phyloP scores from a whole-genome alignment of 1,140 invertebrate species.

The Drosophila orena region DNA sequence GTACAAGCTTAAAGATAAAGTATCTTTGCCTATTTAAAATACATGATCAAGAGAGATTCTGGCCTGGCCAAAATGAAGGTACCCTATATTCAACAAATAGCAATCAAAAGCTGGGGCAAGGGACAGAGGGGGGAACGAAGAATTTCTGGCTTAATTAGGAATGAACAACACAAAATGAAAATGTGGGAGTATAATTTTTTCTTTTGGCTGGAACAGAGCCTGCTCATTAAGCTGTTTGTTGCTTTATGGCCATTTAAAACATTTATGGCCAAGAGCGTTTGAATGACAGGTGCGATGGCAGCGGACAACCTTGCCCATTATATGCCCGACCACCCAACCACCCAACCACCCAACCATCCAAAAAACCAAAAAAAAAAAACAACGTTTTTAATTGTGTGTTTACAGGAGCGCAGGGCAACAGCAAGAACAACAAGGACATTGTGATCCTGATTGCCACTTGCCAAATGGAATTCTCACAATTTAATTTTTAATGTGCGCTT shows the following conservation, averaged over 20 bases:
- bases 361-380: neutral
- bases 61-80: neutral
- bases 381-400: conserved; percentile 72
- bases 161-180: conserved; percentile 10
- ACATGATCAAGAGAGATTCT: too few relatives aligned
- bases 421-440: conserved; percentile 26
- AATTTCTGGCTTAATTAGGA: conserved; percentile 55
- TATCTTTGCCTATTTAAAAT: too few relatives aligned
- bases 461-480: conserved; percentile 55
- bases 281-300: conserved; percentile 66
- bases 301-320: conserved; percentile 70
- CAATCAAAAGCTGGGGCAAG: conserved; percentile 39
- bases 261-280: conserved; percentile 75
- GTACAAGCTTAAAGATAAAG: too few relatives aligned
- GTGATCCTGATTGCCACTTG: conserved; percentile 56
- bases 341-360: neutral
- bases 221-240: conserved; percentile 47
- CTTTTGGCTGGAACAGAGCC: neutral
- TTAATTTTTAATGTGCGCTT: conserved; percentile 34
- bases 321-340: neutral
- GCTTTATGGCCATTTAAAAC: conserved; percentile 77
- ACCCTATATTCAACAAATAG: conserved; percentile 46
- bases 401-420: conserved; percentile 25
- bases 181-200: neutral
- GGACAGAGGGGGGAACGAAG: conserved; percentile 38